Conservation (phyloP, 2,888 invertebrate genomes). For the Mellilla xanthometata region DNA sequence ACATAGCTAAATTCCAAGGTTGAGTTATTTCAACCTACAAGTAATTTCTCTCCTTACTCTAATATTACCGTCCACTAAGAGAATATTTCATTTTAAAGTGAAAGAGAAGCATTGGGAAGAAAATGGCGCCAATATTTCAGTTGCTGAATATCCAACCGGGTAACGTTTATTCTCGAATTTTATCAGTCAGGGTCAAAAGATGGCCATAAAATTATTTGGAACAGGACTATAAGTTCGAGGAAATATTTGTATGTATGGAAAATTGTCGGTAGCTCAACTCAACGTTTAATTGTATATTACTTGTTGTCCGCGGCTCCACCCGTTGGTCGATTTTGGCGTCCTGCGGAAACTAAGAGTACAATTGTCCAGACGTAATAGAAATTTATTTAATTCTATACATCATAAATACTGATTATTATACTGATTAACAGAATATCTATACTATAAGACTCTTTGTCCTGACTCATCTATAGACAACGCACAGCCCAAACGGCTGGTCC, state of each 20-base stretch:
- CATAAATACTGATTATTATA: constrained; percentile 5
- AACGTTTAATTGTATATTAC: no score
- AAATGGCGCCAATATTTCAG: constrained; percentile 23
- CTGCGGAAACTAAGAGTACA: no score
- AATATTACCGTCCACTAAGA: constrained; percentile 3
- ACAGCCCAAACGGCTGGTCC: no score
- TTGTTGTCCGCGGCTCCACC: no score
- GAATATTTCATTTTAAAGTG: constrained; percentile 16
- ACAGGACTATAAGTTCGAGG: constrained; percentile 9
- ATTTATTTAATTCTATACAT: no score
- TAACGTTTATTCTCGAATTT: constrained; percentile 22
- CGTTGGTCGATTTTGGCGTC: no score
- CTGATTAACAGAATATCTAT: neutral
- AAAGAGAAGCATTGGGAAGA: constrained; percentile 10
- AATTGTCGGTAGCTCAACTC: no score
- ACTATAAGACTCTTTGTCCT: no score
- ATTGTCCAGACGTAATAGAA: no score
- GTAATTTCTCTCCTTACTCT: constrained; percentile 6
- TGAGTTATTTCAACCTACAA: constrained; percentile 4
- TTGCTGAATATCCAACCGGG: constrained; percentile 16
- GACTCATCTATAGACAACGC: no score
- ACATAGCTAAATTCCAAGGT: neutral
- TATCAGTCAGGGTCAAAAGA: constrained; percentile 28
- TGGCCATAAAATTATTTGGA: constrained; percentile 29
- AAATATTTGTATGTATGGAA: neutral